Base-by-base conservation (phyloP, 1,140 invertebrate genomes). In the Druon quercuslanigerum region DNA sequence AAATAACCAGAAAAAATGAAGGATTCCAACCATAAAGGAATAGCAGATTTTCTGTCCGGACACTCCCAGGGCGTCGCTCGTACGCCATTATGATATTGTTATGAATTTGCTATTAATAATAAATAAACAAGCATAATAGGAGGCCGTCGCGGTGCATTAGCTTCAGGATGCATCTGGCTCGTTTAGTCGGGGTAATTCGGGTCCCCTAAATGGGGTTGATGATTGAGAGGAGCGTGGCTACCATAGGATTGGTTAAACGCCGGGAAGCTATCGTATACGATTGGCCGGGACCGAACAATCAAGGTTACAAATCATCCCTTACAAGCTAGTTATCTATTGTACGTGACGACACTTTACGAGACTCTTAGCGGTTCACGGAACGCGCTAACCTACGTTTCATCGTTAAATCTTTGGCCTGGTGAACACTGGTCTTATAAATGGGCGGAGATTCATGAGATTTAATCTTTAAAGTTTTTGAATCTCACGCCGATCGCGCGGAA, bases 71-170 rank as follows among this genome's bases (percentile, higher is more conserved):
- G 74, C 72, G 71, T 80, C 74, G 4, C 57, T 75, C 19, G 9
- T 75, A 70, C 46, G 19, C 87, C 80, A 89, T 90, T 90, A 88
- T 90, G 84, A 87, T 87, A 90, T 90, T 90, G 87, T 90, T 90
- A 90, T 89, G 89, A 91, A 90, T 90, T 91, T 88, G 86, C 88
- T 91, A 91, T 91, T 91, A 90, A 90, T 90, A 90, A 90, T 90
- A 91, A 89, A 90, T 91, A 91, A 91, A 90, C 87, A 91, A 90
- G 87, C 85, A 91, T 89, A 91, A 91, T 90, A 84, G 87, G 79
- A 76, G 82, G 77, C 79, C 87, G 88, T 91, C 86, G 81, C 87
- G 89, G 86, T 86, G 87, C 89, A 84, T 90, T 90, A 91, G 87
- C 80, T 87, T 78, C 77, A 78, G 79, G 81, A 83, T 84, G 86